Base-by-base conservation (phyloP, 2,113 vertebrate species). In the Thinocorus orbignyianus region DNA sequence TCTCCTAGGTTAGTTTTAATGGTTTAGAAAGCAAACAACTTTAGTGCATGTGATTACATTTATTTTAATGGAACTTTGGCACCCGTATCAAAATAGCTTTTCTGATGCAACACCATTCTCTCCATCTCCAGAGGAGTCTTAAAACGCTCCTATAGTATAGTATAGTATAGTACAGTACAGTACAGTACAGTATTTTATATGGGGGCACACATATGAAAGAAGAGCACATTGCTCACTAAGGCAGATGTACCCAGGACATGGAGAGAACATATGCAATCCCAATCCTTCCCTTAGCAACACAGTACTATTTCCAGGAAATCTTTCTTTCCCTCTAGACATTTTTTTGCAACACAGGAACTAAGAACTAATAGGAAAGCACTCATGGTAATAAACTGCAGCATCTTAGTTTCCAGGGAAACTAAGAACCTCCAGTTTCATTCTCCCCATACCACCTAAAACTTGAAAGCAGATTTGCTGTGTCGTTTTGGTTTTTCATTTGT, bases 1-100 rank as follows among this genome's bases (percentile, higher is more conserved):
- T 91, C 78, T 96, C 72, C 61, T 55, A 69, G 65, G 84, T 66
- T 84, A 35, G 17, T 69, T 92, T 74, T 91, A 91, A 92, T 71
- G 62, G 65, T 87, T 94, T 85, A 70, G 57, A 90, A 92, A 44
- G 80, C 73, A 96, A 96, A 96, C 42, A 77, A 72, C 49, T 93
- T 76, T 12, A 91, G 39, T 22, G 15, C 17, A 35, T 69, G 54
- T 58, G 83, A 91, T 89, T 94, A 91, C 31, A 42, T 70, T 91
- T 86, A 41, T 91, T 79, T 46, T 62, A 93, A 89, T 69, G 65
- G 7, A 54, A 84, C 54, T 89, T 73, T 79, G 61, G 22, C 86
- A 97, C 73, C 44, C 92, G 48, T 41, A 88, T 37, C 69, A 82
- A 94, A 84, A 72, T 39, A 72, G 49, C 39, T 93, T 93, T 91